These are phyloP conservation scores for Lasiurus cinereus DNA, from an alignment of 2,113 vertebrate genomes.

Conservation along the genomic window DNA sequence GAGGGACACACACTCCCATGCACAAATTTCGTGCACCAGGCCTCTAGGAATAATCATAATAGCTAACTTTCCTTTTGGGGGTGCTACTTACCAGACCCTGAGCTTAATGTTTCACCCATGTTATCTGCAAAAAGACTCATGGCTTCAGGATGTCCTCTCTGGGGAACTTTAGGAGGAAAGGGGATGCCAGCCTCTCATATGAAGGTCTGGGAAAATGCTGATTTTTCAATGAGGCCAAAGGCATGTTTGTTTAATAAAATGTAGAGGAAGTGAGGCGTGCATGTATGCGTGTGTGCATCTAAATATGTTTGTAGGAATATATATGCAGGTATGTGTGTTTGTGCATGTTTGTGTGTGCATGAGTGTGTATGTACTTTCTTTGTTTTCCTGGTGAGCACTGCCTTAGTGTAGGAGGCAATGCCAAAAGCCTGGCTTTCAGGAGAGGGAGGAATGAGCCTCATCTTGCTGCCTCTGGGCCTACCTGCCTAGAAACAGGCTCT, in stretches of 20 bases:
- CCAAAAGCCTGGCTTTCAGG: rapidly evolving
- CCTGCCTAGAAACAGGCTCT: rapidly evolving
- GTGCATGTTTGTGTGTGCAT: rapidly evolving
- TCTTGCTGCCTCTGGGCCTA: rapidly evolving
- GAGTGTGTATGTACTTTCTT: background rate
- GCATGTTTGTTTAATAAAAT: background rate
- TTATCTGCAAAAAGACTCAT: rapidly evolving
- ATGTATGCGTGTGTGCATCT: background rate
- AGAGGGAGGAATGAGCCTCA: rapidly evolving
- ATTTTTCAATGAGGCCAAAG: background rate
- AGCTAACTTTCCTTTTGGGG: background rate
- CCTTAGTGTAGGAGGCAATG: rapidly evolving
- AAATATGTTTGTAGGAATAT: rapidly evolving
- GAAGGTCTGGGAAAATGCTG: background rate
- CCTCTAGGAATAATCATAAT: background rate
- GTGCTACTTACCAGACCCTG: background rate
- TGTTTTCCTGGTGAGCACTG: background rate
- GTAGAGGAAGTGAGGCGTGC: background rate
- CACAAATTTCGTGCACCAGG: too few relatives aligned
- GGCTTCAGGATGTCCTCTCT: rapidly evolving
- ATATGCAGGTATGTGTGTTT: rapidly evolving
- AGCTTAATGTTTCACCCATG: background rate
- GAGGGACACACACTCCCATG: too few relatives aligned
- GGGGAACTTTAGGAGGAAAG: rapidly evolving
- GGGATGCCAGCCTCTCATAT: rapidly evolving